Evolutionary conservation across 2,113 vertebrate genomes (phyloP).

Genomic region (Peromyscus californicus): DNA sequence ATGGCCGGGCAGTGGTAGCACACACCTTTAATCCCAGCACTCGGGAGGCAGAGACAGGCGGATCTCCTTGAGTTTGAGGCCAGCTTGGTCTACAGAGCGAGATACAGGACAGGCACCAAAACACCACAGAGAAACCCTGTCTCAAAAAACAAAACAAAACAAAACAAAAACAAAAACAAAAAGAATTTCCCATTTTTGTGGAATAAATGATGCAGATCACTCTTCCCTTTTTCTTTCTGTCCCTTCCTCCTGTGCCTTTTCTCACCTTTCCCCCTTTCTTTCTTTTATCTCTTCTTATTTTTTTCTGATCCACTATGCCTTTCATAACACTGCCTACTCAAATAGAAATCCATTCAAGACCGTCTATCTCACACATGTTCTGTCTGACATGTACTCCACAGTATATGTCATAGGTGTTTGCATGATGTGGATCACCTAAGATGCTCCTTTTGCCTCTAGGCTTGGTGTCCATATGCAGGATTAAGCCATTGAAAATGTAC

Average conservation of each 20-base stretch:
- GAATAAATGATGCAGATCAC: background rate
- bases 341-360: background rate
- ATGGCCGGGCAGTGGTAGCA: background rate
- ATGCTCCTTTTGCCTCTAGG: background rate
- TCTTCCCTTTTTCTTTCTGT: background rate
- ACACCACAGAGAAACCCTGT: too few species aligned
- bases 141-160: too few species aligned
- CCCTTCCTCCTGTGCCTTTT: background rate
- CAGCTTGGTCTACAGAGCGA: too few species aligned
- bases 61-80: too few species aligned
- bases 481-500: slow-evolving; percentile 62
- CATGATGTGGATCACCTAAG: background rate
- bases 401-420: background rate
- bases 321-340: background rate
- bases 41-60: too few species aligned
- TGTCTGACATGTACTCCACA: background rate
- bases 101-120: too few species aligned
- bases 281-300: background rate
- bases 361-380: background rate
- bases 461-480: slow-evolving; percentile 30
- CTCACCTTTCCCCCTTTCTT: background rate
- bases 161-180: too few species aligned
- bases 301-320: background rate
- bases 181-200: background rate
- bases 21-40: too few species aligned